Evolutionary conservation across 2,888 invertebrate species (phyloP).

Genomic region (Nomada goodeniana): DNA sequence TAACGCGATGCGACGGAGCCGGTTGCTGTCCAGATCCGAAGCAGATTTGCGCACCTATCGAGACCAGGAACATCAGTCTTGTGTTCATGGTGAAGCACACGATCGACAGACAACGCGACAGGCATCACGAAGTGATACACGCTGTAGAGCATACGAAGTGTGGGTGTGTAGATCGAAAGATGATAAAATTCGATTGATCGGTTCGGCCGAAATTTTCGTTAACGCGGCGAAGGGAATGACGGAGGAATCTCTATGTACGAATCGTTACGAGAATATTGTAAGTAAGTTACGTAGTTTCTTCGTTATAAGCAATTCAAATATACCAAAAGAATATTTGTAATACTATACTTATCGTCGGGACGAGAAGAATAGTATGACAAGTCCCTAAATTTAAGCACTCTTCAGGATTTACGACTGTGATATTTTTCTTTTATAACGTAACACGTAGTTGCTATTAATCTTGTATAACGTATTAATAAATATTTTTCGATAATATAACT

Average conservation of each 20-base stretch:
- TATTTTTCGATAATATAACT: not conserved
- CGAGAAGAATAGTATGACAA: conserved; percentile 7
- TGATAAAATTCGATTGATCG: conserved; percentile 42
- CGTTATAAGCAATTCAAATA: conserved; percentile 8
- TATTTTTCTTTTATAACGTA: conserved; percentile 60
- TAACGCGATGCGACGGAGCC: conserved; percentile 79
- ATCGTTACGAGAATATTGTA: conserved; percentile 7
- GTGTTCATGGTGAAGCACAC: conserved; percentile 80
- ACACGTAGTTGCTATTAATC: conserved; percentile 22
- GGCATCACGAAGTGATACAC: conserved; percentile 80
- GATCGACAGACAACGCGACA: conserved; percentile 78
- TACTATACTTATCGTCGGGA: not conserved
- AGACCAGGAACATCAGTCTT: conserved; percentile 78
- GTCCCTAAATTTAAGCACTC: conserved; percentile 45
- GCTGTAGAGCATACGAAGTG: conserved; percentile 78
- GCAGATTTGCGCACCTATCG: conserved; percentile 76
- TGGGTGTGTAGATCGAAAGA: conserved; percentile 69
- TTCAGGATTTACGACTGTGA: conserved; percentile 61
- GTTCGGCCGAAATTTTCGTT: not conserved
- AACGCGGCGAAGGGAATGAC: not conserved
- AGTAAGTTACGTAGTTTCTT: conserved; percentile 21
- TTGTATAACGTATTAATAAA: conserved; percentile 43
- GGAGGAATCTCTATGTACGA: not conserved
- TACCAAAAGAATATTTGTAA: conserved; percentile 38
- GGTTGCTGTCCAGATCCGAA: conserved; percentile 78